Evolutionary conservation across 2,888 invertebrate species (phyloP).

Genomic region (Lepidochrysops patricia): DNA sequence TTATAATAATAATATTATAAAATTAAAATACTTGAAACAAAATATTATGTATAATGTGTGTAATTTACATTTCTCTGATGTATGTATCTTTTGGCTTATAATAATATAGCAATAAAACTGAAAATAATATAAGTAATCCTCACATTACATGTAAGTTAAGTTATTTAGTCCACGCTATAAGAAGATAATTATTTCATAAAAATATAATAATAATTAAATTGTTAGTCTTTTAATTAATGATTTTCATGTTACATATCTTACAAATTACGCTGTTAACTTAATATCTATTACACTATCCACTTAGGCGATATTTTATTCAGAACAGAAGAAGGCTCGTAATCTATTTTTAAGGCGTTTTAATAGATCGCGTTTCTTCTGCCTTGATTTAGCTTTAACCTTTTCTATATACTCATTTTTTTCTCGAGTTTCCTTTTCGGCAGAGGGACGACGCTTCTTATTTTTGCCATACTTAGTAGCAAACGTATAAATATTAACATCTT

Average conservation of each 20-base stretch:
- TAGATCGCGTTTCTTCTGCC: background rate
- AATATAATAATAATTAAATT: background rate
- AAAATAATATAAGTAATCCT: too few species aligned
- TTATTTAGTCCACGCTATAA: too few species aligned
- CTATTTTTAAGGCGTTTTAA: background rate
- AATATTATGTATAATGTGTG: too few species aligned
- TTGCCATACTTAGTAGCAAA: background rate
- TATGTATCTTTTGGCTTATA: too few species aligned
- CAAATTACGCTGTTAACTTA: background rate
- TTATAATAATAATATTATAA: too few species aligned
- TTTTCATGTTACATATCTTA: background rate
- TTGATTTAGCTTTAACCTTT: background rate
- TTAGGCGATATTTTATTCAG: background rate
- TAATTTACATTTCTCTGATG: too few species aligned
- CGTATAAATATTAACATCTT: background rate
- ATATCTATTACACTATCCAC: background rate
- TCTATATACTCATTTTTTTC: background rate
- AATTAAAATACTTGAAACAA: too few species aligned
- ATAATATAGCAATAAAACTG: too few species aligned
- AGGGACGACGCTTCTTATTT: background rate
- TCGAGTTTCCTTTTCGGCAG: background rate
- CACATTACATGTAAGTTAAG: too few species aligned
- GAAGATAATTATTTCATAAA: too few species aligned
- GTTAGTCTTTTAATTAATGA: background rate
- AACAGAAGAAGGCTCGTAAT: background rate